phyloP scores from a whole-genome alignment of 2,797 vertebrate genomes.

The Kryptolebias ocellatus region DNA sequence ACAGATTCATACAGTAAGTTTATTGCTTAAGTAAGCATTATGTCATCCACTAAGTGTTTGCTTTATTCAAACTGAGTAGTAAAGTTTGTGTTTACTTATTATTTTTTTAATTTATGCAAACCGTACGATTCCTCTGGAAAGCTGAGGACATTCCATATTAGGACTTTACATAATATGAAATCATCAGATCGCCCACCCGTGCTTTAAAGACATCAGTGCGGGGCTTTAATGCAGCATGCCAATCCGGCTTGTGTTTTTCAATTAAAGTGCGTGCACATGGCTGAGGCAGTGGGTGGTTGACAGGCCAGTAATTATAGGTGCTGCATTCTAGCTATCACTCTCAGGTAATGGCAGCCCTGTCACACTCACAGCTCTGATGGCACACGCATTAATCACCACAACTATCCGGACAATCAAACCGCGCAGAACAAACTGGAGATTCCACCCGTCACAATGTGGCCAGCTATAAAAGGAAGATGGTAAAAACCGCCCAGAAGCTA shows the following conservation, averaged over 20 bases:
- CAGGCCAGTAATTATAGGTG: conserved; percentile 76
- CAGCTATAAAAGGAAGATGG: conserved; percentile 9
- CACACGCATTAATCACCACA: conserved; percentile 59
- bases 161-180: background rate
- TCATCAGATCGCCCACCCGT: conserved; percentile 9
- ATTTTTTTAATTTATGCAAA: conserved; percentile 1
- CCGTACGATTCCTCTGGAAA: background rate
- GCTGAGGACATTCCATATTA: background rate
- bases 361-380: conserved; percentile 60
- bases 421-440: conserved; percentile 27
- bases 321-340: conserved; percentile 68
- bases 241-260: conserved; percentile 68
- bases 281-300: conserved; percentile 51
- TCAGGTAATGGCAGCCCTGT: conserved; percentile 72
- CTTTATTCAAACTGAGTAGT: background rate
- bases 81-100: background rate
- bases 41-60: conserved; percentile 1
- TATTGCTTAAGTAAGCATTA: background rate
- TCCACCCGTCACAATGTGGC: conserved; percentile 10
- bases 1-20: background rate
- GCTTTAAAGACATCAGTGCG: conserved; percentile 29
- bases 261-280: conserved; percentile 53
- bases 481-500: background rate
- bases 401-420: conserved; percentile 43
- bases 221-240: conserved; percentile 56